Base-by-base conservation (phyloP, 2,888 invertebrate species). In the Epirrhoe tristata region DNA sequence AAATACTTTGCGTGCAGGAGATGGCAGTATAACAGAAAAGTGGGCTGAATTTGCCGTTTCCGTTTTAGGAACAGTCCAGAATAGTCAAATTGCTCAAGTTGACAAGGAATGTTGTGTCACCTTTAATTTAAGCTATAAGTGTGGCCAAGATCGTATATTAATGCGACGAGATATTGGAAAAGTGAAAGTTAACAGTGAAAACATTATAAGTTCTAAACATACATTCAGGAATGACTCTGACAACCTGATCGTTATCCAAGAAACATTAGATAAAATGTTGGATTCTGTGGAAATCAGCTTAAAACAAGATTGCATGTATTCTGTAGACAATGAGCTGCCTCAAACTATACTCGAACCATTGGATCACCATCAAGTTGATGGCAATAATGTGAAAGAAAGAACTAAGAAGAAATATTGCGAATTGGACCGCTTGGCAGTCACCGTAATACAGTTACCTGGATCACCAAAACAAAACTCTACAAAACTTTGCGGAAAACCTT, bases 351-450 rank as follows among this genome's bases (percentile, higher is more conserved):
- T 16, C 24, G 57, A 57, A 24, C 16, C 61, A 50, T 63, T 66
- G 55, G 79, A 83, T 62, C 75, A 78, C 63, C 67, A 71, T 62
- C 74, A 78, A 62, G 66, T 71, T 39, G 72, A 72, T 36, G 63
- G 74, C 46, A 77, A 8, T 70, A 75, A 72, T 72, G 66, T 16
- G 24, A 90, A 88, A 79, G 89, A 92, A 31, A 90, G 89, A 81
- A 53, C 63, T 43, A 91, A 88, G 81, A 87, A 81, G 71, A 89
- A 81, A 76, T 84, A 80, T 77, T 73, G 81, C 69, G 96, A 96
- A 85, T 83, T 96, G 67, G 92, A 90, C 63, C 91, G 95, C 71
- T 90, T 96, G 46, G 96, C 95, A 85, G 96, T 96, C 7, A 96
- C 95, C 67, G 94, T 96, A 39, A 95, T 96, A 60, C 94, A 94